These are phyloP conservation scores for Gymnodraco acuticeps DNA, from an alignment of 2,797 vertebrate species.

Conservation along the genomic window DNA sequence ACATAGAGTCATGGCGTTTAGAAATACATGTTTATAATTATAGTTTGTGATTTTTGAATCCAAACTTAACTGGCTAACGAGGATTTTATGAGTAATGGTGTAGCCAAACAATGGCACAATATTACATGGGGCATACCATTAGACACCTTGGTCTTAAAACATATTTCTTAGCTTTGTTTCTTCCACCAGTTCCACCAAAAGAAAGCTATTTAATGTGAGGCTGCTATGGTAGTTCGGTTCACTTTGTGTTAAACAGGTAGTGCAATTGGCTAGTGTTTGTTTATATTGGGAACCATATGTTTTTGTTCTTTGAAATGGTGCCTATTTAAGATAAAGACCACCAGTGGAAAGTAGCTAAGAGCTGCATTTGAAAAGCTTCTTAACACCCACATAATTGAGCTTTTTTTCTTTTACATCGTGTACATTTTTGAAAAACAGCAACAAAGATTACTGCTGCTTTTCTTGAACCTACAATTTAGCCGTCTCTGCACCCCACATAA, in stretches of 20 bases:
- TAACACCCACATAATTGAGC: constrained; percentile 29
- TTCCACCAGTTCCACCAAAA: not conserved
- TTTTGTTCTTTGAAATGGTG: not conserved
- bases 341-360: constrained; percentile 11
- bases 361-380: constrained; percentile 13
- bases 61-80: no score
- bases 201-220: not conserved
- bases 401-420: not conserved
- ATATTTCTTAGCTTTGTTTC: not conserved
- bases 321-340: not conserved
- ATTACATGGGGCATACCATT: no score
- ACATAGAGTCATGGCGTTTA: not conserved
- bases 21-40: not conserved
- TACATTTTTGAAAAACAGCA: not conserved
- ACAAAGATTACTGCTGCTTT: not conserved
- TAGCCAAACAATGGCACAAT: no score
- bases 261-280: constrained; percentile 16
- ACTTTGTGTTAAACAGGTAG: not conserved
- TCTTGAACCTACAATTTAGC: not conserved
- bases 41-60: not conserved
- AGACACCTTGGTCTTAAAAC: no score
- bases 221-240: constrained; percentile 8
- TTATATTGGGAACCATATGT: not conserved
- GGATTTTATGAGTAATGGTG: no score
- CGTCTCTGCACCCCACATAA: not conserved